phyloP scores from a whole-genome alignment of 2,797 vertebrate genomes.

The Apogon hyalosoma region DNA sequence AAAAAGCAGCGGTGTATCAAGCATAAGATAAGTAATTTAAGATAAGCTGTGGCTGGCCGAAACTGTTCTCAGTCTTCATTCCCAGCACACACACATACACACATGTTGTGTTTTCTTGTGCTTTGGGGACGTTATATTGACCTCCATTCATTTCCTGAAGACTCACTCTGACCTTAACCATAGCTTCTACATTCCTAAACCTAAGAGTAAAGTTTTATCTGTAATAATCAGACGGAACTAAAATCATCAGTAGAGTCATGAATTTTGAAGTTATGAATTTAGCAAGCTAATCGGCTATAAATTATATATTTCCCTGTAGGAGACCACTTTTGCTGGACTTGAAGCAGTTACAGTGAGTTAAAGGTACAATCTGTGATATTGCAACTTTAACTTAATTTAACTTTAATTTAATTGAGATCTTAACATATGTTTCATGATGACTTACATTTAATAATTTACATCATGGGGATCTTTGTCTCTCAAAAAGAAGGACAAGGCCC shows the following conservation, averaged over 20 bases:
- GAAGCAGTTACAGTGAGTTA: too few relatives aligned
- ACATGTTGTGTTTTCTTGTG: neutral
- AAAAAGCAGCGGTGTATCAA: constrained; percentile 66
- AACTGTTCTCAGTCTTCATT: constrained; percentile 65
- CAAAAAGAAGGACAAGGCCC: too few relatives aligned
- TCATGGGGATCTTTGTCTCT: too few relatives aligned
- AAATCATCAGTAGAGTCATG: neutral
- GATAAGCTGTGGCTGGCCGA: constrained; percentile 68
- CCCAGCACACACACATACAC: constrained; percentile 26
- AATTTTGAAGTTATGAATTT: too few relatives aligned
- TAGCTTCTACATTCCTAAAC: neutral
- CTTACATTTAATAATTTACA: too few relatives aligned
- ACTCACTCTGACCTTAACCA: neutral
- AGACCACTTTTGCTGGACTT: too few relatives aligned
- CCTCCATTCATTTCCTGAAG: neutral
- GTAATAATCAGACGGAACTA: neutral
- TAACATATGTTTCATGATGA: too few relatives aligned
- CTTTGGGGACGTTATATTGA: constrained; percentile 16
- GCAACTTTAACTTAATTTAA: too few relatives aligned
- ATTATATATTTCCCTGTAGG: too few relatives aligned
- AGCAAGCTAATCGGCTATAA: too few relatives aligned
- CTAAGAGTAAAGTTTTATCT: neutral
- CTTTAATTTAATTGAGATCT: too few relatives aligned
- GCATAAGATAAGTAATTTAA: constrained; percentile 76
- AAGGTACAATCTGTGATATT: too few relatives aligned